Evolutionary conservation across 2,888 invertebrate genomes (phyloP).

Genomic region (Xylophagus ater): DNA sequence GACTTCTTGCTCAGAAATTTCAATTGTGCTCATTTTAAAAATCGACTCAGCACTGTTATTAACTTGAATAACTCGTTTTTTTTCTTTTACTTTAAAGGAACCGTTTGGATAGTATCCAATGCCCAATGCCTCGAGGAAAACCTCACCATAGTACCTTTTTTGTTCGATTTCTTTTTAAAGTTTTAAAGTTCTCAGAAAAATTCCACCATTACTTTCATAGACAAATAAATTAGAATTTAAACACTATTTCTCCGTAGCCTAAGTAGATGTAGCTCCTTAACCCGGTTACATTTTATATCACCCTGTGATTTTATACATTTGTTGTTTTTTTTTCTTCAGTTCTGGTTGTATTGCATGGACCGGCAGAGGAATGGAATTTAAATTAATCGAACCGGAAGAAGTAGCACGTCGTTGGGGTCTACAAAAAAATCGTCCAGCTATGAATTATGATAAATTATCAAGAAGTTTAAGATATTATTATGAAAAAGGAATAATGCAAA

Average conservation of each 20-base stretch:
- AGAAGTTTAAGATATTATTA: conserved; percentile 92
- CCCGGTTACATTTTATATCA: neutral
- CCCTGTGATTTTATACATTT: neutral
- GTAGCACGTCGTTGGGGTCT: conserved; percentile 92
- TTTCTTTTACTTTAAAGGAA: no score
- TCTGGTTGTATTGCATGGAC: conserved; percentile 90
- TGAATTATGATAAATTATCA: conserved; percentile 95
- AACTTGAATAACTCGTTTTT: no score
- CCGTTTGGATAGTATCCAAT: no score
- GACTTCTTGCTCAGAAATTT: no score
- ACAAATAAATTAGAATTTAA: no score
- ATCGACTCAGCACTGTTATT: no score
- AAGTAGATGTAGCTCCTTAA: neutral
- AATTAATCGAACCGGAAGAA: conserved; percentile 92
- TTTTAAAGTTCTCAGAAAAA: no score
- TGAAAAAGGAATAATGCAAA: conserved; percentile 98
- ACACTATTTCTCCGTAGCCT: neutral
- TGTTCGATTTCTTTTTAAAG: no score
- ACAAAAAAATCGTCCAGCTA: conserved; percentile 91
- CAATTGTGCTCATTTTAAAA: no score
- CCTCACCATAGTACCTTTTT: no score
- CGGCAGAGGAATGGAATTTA: conserved; percentile 89
- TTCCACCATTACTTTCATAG: no score
- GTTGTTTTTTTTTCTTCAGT: conserved; percentile 34
- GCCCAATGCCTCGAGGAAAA: no score